A percentile compares a stretch with the other conserved stretches of the same genome.
phyloP scores from a whole-genome alignment of 2,797 vertebrate genomes.

The Bovichtus variegatus region DNA sequence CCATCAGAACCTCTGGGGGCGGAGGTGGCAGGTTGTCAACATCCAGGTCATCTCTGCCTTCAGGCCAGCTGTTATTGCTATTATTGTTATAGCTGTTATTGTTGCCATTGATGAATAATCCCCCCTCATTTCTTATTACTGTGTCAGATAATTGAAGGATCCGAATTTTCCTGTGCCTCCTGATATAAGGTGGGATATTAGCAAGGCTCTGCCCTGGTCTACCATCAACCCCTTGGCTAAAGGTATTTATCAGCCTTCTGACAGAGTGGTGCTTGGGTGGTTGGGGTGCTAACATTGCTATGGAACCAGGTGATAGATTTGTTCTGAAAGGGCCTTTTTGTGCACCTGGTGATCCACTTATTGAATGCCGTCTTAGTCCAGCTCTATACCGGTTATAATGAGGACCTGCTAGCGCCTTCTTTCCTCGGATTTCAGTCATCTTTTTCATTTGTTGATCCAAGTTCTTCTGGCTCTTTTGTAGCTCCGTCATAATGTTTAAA shows the following conservation, averaged over 20 bases:
- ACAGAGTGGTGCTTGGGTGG: slow-evolving; percentile 85
- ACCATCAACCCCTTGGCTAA: slow-evolving; percentile 84
- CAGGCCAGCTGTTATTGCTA: slow-evolving; percentile 79
- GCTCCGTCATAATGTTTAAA: slow-evolving; percentile 80
- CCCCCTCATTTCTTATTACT: slow-evolving; percentile 44
- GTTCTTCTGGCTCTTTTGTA: slow-evolving; percentile 84
- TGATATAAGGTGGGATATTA: slow-evolving; percentile 80
- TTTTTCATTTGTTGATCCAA: slow-evolving; percentile 81
- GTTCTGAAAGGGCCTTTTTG: slow-evolving; percentile 56
- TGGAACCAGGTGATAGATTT: slow-evolving; percentile 33
- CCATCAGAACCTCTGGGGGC: slow-evolving; percentile 92
- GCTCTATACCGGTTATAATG: slow-evolving; percentile 47
- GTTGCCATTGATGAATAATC: slow-evolving; percentile 75
- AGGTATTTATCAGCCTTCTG: slow-evolving; percentile 91
- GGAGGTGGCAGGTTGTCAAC: slow-evolving; percentile 91
- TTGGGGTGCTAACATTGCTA: slow-evolving; percentile 51
- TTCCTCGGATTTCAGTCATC: slow-evolving; percentile 57
- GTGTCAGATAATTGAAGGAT: slow-evolving; percentile 73
- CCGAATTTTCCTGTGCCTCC: slow-evolving; percentile 81
- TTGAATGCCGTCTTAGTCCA: slow-evolving; percentile 73
- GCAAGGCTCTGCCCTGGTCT: slow-evolving; percentile 69
- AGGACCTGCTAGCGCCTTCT: slow-evolving; percentile 22
- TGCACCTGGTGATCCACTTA: slow-evolving; percentile 45
- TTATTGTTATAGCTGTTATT: no score
- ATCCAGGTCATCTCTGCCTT: slow-evolving; percentile 77